Percentiles rank a stretch among this genome's conserved stretches.
phyloP scores from a whole-genome alignment of 2,797 vertebrate species.

The Botia almorhae region DNA sequence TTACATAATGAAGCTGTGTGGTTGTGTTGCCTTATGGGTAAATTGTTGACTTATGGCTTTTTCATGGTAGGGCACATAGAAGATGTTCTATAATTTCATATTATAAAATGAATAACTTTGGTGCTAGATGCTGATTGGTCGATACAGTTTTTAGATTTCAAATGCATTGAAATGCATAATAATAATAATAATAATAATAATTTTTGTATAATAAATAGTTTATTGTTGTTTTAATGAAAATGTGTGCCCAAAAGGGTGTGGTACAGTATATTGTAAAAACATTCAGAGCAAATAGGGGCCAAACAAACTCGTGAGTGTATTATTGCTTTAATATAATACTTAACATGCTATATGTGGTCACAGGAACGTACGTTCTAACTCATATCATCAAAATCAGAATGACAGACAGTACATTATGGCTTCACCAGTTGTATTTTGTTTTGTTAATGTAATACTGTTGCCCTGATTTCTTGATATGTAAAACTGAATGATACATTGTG shows the following conservation, averaged over 20 bases:
- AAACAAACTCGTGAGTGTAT: background rate
- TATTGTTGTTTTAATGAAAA: background rate
- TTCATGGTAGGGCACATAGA: background rate
- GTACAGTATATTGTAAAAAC: background rate
- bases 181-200: background rate
- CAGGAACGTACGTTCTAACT: too few species aligned
- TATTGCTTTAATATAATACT: too few species aligned
- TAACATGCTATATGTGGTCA: too few species aligned
- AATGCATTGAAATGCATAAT: background rate
- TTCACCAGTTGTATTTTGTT: background rate
- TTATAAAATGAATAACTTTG: background rate
- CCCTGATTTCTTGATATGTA: too few species aligned
- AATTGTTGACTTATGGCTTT: background rate
- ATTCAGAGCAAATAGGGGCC: background rate
- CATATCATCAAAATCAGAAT: background rate
- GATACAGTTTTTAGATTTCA: background rate
- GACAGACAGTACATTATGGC: conserved; percentile 16
- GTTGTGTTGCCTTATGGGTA: background rate
- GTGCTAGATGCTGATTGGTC: background rate
- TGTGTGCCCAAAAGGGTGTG: too few species aligned
- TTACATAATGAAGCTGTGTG: conserved; percentile 24
- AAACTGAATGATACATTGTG: too few species aligned
- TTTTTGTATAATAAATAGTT: background rate
- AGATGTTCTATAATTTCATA: background rate
- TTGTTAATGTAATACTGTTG: too few species aligned